Evolutionary conservation across 2,888 invertebrate species (phyloP).

Genomic region (Vanessa cardui): DNA sequence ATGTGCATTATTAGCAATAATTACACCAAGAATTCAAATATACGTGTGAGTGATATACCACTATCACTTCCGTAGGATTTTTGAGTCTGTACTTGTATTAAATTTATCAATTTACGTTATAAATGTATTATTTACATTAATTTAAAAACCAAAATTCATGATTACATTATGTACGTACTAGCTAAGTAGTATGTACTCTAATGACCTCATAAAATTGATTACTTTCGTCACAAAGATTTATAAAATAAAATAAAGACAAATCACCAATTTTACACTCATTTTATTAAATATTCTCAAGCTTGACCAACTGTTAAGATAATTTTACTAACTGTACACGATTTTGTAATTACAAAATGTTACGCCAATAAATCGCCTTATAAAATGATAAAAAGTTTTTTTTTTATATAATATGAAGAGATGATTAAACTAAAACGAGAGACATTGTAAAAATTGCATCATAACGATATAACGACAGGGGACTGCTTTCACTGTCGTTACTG

Average conservation of each 20-base stretch:
- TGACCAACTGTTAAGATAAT: no score
- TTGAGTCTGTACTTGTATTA: neutral
- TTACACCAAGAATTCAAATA: constrained; percentile 43
- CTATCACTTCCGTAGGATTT: constrained; percentile 13
- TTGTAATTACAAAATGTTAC: neutral
- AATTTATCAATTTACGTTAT: neutral
- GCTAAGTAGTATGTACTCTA: no score
- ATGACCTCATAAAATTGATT: no score
- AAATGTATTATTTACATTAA: neutral
- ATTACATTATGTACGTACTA: no score
- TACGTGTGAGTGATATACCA: constrained; percentile 28
- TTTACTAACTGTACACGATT: neutral
- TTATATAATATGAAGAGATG: neutral
- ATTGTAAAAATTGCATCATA: constrained; percentile 29
- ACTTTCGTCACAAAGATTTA: no score
- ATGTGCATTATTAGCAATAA: constrained; percentile 46
- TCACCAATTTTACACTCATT: no score
- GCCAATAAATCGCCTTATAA: neutral
- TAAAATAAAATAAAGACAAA: no score
- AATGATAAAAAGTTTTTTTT: constrained; percentile 1
- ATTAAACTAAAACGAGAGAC: constrained; percentile 1
- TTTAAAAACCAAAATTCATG: no score
- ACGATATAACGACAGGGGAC: constrained; percentile 26
- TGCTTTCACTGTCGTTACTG: constrained; percentile 28
- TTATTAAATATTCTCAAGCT: no score